Evolutionary conservation across 2,888 invertebrate genomes (phyloP).

Genomic region (Aromia moschata): DNA sequence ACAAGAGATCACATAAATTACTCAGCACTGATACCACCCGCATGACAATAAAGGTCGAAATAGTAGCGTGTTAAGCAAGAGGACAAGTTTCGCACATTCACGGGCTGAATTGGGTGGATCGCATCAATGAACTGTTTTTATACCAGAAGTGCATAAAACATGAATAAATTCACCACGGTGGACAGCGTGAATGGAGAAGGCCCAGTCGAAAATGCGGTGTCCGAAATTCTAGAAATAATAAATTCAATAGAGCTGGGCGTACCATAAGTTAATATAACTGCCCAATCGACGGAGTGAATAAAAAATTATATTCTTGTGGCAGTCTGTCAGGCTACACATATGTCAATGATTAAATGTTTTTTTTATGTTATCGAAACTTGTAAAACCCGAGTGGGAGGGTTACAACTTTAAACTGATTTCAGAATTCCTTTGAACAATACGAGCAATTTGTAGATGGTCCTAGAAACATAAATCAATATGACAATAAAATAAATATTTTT

Average conservation of each 20-base stretch:
- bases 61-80: constrained; percentile 15
- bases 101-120: background rate
- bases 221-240: background rate
- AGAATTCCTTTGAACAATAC: background rate
- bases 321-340: no score
- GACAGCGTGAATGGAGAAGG: constrained; percentile 21
- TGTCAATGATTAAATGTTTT: no score
- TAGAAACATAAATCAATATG: background rate
- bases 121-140: constrained; percentile 28
- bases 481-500: background rate
- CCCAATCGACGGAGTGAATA: background rate
- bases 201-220: background rate
- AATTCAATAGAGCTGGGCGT: background rate
- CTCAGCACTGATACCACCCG: constrained; percentile 28
- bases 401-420: no score
- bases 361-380: no score
- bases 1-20: constrained; percentile 30
- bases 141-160: constrained; percentile 37
- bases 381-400: no score
- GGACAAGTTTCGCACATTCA: constrained; percentile 21
- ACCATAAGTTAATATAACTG: background rate
- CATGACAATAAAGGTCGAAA: constrained; percentile 27
- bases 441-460: background rate
- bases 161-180: constrained; percentile 35
- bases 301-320: background rate